Evolutionary conservation across 2,888 invertebrate genomes (phyloP).

Genomic region (Liodrosophila aerea): DNA sequence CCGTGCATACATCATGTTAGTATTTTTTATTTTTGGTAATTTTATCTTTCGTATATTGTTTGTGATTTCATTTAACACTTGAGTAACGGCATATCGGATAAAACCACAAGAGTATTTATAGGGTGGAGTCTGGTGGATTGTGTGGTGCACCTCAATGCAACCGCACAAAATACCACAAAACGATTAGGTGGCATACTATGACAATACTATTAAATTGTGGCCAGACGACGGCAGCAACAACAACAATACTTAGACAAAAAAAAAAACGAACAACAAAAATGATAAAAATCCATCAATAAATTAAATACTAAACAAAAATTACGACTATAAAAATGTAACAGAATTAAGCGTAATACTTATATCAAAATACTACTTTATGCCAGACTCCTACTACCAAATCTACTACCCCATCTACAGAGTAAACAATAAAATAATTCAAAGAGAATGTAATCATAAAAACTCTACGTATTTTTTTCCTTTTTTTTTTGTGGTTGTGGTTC

Average conservation of each 20-base stretch:
- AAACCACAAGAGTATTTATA: background rate
- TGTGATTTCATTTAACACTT: constrained; percentile 23
- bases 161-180: constrained; percentile 68
- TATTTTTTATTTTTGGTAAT: no score
- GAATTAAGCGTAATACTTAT: background rate
- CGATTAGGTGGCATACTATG: constrained; percentile 51
- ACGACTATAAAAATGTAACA: background rate
- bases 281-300: constrained; percentile 21
- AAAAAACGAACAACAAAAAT: constrained; percentile 35
- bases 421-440: no score
- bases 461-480: background rate
- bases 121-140: constrained; percentile 9
- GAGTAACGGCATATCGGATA: constrained; percentile 16
- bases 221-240: constrained; percentile 10
- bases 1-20: background rate
- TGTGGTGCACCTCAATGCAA: constrained; percentile 61
- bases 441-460: no score
- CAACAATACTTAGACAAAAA: constrained; percentile 1
- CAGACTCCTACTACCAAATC: constrained; percentile 11
- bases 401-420: no score
- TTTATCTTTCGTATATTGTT: constrained; percentile 7
- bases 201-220: constrained; percentile 33
- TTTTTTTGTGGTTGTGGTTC: constrained; percentile 50
- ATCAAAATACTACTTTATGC: constrained; percentile 46
- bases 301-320: constrained; percentile 22